Evolutionary conservation across 2,113 vertebrate genomes (phyloP).

Genomic region (Oxyruncus cristatus): DNA sequence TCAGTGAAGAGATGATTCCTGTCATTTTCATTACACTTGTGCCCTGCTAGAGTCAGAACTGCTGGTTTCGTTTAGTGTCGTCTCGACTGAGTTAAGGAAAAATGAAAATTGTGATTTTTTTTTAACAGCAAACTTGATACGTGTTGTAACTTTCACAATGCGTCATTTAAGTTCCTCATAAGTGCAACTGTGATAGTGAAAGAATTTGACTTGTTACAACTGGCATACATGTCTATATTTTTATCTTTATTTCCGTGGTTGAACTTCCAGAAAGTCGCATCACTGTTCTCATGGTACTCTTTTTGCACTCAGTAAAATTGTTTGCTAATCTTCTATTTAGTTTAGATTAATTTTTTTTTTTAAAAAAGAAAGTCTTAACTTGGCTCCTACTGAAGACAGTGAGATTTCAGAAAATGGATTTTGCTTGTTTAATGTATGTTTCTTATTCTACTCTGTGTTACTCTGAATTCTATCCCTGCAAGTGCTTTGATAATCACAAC

Average conservation of each 20-base stretch:
- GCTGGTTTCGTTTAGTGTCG: not conserved
- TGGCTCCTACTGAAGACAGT: not conserved
- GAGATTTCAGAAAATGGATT: not conserved
- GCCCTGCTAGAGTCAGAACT: not conserved
- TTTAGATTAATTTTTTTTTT: not conserved
- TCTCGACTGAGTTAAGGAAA: not conserved
- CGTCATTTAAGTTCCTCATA: not conserved
- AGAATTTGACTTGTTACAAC: not conserved
- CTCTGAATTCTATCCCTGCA: not conserved
- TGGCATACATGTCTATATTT: not conserved
- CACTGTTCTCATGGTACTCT: not conserved
- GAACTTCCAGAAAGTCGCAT: not conserved
- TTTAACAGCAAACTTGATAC: not conserved
- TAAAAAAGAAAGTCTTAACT: not conserved
- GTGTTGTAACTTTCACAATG: not conserved
- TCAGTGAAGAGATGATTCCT: not conserved
- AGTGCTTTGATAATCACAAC: not conserved
- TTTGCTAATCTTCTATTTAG: not conserved
- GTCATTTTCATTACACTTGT: not conserved
- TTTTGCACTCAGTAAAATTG: not conserved
- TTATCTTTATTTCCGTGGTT: not conserved
- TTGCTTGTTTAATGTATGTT: not conserved
- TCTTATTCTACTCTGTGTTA: not conserved
- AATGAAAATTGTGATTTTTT: not conserved
- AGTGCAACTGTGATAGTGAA: not conserved